phyloP scores from a whole-genome alignment of 2,113 vertebrate genomes.

The Rhabdomys dilectus region DNA sequence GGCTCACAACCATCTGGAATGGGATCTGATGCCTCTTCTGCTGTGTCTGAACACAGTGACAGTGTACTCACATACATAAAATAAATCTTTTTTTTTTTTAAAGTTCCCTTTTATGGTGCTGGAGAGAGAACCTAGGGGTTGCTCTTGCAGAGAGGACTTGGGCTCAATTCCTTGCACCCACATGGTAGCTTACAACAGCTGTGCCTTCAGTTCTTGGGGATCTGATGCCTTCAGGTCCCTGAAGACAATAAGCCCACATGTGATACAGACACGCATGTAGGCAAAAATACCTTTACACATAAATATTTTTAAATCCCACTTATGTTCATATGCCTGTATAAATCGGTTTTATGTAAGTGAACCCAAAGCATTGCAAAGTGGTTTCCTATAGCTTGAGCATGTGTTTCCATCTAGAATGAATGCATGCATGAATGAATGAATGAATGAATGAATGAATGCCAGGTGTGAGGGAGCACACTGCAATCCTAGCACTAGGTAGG shows the following conservation, averaged over 20 bases:
- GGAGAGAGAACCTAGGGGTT: neutral
- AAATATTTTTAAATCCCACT: neutral
- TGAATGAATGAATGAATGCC: neutral
- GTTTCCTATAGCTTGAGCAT: neutral
- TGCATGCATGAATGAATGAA: neutral
- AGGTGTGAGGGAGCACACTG: neutral
- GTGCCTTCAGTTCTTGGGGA: neutral
- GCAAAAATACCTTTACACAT: too few species aligned
- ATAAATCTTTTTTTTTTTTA: too few species aligned
- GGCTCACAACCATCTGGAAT: too few species aligned
- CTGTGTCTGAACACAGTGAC: too few species aligned
- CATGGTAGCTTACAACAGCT: neutral
- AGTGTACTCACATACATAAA: too few species aligned
- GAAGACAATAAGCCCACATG: too few species aligned
- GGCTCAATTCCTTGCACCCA: neutral
- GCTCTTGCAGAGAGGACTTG: neutral
- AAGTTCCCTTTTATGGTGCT: neutral
- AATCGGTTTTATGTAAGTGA: neutral
- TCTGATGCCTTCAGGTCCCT: neutral
- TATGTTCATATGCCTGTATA: neutral
- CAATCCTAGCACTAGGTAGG: too few species aligned
- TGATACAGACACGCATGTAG: neutral
- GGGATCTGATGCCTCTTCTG: too few species aligned
- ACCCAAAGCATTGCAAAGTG: neutral
- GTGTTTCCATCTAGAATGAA: neutral